phyloP scores from a whole-genome alignment of 1,140 invertebrate species.

The Pogonus chalceus region DNA sequence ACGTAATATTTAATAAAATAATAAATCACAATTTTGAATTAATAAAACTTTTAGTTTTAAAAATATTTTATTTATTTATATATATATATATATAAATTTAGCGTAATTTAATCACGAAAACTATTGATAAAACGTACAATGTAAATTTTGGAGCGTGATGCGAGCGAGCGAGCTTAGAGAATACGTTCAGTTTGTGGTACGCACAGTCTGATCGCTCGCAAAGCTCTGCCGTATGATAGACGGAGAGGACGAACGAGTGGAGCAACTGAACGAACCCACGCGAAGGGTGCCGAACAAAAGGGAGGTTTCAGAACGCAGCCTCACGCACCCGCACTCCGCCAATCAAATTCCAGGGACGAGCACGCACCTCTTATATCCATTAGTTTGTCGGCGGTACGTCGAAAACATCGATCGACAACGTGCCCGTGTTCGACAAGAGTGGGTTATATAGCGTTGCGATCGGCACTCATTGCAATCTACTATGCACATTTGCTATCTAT shows the following conservation, averaged over 20 bases:
- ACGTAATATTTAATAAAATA: too few species aligned
- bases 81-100: too few species aligned
- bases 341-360: slow-evolving; percentile 7
- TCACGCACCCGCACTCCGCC: slow-evolving; percentile 3
- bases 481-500: too few species aligned
- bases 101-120: too few species aligned
- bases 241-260: too few species aligned
- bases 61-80: too few species aligned
- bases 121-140: too few species aligned
- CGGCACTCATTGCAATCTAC: background rate
- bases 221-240: too few species aligned
- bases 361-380: slow-evolving; percentile 7
- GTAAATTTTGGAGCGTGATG: background rate
- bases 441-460: background rate
- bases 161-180: background rate
- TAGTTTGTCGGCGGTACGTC: slow-evolving; percentile 4
- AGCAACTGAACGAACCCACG: slow-evolving; percentile 1
- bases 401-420: background rate
- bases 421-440: background rate
- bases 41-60: too few species aligned
- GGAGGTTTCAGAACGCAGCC: slow-evolving; percentile 5
- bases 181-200: background rate
- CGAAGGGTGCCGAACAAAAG: background rate
- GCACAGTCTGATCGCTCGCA: background rate
- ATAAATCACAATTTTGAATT: too few species aligned